Percentiles rank a stretch among this genome's conserved stretches.
Conservation (phyloP, 2,888 invertebrate genomes). For the Hirudinaria manillensis region DNA sequence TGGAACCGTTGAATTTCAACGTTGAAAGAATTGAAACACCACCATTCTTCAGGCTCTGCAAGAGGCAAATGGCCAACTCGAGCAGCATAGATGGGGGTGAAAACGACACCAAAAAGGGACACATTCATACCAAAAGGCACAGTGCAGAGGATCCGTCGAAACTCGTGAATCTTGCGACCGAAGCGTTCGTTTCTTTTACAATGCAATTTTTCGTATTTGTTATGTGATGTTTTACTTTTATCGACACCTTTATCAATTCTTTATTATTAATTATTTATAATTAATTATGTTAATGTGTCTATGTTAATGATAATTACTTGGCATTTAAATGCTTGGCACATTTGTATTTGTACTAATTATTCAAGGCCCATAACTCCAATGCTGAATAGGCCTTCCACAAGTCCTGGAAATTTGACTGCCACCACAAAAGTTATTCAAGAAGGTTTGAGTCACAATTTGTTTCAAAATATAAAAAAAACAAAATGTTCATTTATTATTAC, state of each 20-base stretch:
- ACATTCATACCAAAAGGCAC: conserved; percentile 87
- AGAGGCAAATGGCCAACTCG: conserved; percentile 47
- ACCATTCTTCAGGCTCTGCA: conserved; percentile 87
- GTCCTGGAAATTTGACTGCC: neutral
- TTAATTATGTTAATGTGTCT: no score
- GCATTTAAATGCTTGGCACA: no score
- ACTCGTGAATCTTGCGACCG: conserved; percentile 25
- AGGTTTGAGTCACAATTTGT: neutral
- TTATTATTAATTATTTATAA: no score
- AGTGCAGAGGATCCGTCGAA: conserved; percentile 46
- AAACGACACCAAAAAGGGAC: conserved; percentile 64
- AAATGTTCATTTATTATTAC: no score
- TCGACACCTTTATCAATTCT: no score
- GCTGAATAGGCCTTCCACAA: neutral
- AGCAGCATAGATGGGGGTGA: conserved; percentile 46
- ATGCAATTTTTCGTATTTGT: no score
- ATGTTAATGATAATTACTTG: no score
- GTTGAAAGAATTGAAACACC: conserved; percentile 96
- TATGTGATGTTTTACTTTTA: no score
- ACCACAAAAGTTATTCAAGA: neutral
- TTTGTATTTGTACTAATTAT: no score
- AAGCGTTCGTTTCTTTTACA: conserved; percentile 26
- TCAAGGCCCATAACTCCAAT: neutral
- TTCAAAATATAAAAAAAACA: no score
- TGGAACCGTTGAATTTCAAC: conserved; percentile 88